Conservation (phyloP, 2,888 invertebrate genomes). For the Cacoxenus indagator region DNA sequence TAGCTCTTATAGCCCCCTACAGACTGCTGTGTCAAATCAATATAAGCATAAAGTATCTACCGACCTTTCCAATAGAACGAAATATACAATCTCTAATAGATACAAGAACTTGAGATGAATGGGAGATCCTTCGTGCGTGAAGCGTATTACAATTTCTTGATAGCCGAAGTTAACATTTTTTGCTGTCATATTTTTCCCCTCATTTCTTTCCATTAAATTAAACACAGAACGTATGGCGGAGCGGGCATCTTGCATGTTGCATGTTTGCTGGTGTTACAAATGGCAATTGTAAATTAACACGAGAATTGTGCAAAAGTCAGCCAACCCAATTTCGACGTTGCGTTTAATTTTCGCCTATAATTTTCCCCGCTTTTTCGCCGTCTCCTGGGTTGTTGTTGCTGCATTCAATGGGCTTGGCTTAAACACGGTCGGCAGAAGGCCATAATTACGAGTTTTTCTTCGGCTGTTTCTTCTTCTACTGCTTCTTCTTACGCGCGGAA, state of each 20-base stretch:
- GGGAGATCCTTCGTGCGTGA: neutral
- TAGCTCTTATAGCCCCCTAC: no score
- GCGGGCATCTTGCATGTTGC: neutral
- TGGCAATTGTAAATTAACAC: slow-evolving; percentile 26
- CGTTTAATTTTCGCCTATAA: neutral
- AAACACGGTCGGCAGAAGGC: neutral
- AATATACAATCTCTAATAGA: no score
- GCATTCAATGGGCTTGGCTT: neutral
- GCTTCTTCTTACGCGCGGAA: slow-evolving; percentile 37
- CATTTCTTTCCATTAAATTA: slow-evolving; percentile 57
- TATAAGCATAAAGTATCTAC: no score
- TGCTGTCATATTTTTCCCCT: neutral
- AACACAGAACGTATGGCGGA: slow-evolving; percentile 31
- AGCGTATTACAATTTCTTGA: neutral
- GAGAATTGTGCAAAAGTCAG: slow-evolving; percentile 16
- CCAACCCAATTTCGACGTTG: neutral
- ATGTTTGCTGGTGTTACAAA: slow-evolving; percentile 1
- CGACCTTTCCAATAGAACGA: no score
- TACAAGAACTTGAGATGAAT: no score
- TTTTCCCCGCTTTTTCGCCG: neutral
- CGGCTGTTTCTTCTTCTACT: neutral
- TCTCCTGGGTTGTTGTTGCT: neutral
- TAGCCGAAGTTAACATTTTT: neutral
- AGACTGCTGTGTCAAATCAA: no score
- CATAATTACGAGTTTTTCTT: slow-evolving; percentile 8